These are phyloP conservation scores for Turdus rufiventris DNA, from an alignment of 2,113 vertebrate genomes.

Conservation along the genomic window DNA sequence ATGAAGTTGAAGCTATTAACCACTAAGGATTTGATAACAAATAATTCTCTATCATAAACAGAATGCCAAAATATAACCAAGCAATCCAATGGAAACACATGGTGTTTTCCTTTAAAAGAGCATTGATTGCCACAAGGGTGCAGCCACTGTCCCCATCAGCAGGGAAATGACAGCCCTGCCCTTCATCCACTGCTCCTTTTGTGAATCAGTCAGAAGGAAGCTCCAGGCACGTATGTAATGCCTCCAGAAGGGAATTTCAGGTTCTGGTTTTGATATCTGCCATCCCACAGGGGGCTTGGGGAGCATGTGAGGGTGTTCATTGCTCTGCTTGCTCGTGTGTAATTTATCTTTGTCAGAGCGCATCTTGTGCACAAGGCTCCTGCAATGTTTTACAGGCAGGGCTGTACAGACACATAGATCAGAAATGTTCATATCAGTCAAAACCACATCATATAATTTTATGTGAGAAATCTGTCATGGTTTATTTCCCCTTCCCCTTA, in stretches of 20 bases:
- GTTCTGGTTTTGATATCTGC: conserved; percentile 22
- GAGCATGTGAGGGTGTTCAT: background rate
- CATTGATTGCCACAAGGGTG: background rate
- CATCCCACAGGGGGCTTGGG: background rate
- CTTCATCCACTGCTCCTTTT: conserved; percentile 12
- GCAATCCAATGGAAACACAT: background rate
- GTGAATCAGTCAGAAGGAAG: background rate
- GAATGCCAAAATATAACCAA: background rate
- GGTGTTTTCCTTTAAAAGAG: background rate
- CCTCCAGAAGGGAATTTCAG: background rate
- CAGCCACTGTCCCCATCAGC: background rate
- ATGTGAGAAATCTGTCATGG: background rate
- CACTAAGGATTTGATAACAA: conserved; percentile 34
- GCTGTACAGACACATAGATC: background rate
- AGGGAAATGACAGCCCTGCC: background rate
- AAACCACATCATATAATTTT: conserved; percentile 12
- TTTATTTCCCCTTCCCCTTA: background rate
- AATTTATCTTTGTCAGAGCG: background rate
- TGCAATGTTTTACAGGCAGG: conserved; percentile 26
- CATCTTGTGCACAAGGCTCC: background rate
- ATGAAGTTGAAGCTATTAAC: conserved; percentile 32
- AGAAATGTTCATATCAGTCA: background rate
- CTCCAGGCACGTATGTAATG: background rate
- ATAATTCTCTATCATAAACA: conserved; percentile 24
- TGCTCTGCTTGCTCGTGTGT: background rate